Evolutionary conservation across 1,140 invertebrate genomes (phyloP), one percentile per base, ranked within the genome.

Genomic region (Drosophila eugracilis): DNA sequence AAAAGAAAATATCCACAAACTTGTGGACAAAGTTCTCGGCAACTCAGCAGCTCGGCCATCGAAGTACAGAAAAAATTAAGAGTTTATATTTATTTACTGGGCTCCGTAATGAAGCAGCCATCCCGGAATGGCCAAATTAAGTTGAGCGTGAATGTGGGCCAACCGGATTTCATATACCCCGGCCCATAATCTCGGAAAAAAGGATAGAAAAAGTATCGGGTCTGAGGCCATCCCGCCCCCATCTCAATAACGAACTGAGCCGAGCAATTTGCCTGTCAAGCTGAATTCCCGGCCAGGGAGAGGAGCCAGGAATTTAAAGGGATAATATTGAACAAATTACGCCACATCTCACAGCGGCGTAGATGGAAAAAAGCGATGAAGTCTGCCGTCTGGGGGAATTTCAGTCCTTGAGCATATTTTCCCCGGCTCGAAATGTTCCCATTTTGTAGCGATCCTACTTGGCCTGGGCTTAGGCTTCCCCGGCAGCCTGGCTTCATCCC

Each of bases 251-350:
- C 45, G 32, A 77, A 57, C 47, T 66, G 36, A 66, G 60, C 45
- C 63, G 14, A 77, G 81, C 73, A 81, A 85, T 86, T 85, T 86
- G 49, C 58, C 41, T 81, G 69, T 53, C 78, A 70, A 74, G 57
- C 53, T 14, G 50, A 44, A 39, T 67, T 54, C 39, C 54, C 26
- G 47, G 48, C 28, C 3, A 14, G 21, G 22, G 45, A 19, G 30
- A 47, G 57, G 15, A 42, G 58, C 14, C 47, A 26, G 55, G 63
- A 86, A 88, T 83, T 88, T 86, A 67, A 86, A 78, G 63, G 83
- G 78, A 86, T 88, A 88, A 86, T 86, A 78, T 77, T 78, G 80
- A 86, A 86, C 69, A 86, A 86, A 86, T 86, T 86, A 72, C 65
- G 66, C 48, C 62, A 77, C 60, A 69, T 65, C 47, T 62, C 57